Percentiles rank a stretch among this genome's conserved stretches.
These are phyloP conservation scores for Drosophila paulistorum DNA, from an alignment of 1,140 invertebrate species.

Conservation along the genomic window DNA sequence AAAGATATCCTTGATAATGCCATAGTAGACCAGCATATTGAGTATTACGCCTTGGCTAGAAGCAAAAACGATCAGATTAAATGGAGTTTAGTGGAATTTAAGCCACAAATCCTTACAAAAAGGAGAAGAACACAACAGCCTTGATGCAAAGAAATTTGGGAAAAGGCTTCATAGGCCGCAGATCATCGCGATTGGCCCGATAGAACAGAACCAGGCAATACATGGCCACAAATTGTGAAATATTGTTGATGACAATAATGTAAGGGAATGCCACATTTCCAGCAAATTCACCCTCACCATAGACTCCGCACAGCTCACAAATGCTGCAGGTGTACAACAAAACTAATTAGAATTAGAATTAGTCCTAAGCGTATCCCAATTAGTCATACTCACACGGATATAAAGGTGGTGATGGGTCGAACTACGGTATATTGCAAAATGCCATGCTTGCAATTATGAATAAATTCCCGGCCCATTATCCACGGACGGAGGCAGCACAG, in stretches of 20 bases:
- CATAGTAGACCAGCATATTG: constrained; percentile 91
- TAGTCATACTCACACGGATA: constrained; percentile 90
- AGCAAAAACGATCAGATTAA: constrained; percentile 42
- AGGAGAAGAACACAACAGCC: constrained; percentile 98
- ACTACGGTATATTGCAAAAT: constrained; percentile 97
- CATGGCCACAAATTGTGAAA: constrained; percentile 98
- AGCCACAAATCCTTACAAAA: constrained; percentile 90
- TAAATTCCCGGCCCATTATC: constrained; percentile 95
- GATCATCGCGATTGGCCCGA: constrained; percentile 91
- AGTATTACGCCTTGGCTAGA: constrained; percentile 96
- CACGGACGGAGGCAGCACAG: constrained; percentile 93
- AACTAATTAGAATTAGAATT: background rate
- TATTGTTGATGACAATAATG: constrained; percentile 95
- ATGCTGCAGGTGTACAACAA: constrained; percentile 85
- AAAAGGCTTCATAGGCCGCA: constrained; percentile 95
- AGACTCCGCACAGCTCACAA: constrained; percentile 92
- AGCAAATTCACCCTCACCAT: constrained; percentile 95
- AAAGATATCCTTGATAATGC: constrained; percentile 88
- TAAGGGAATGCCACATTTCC: constrained; percentile 94
- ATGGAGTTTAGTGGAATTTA: no score
- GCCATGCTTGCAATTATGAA: constrained; percentile 97
- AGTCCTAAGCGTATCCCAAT: background rate
- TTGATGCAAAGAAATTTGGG: constrained; percentile 99
- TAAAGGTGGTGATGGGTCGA: constrained; percentile 92
- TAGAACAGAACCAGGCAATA: constrained; percentile 98